These are phyloP conservation scores for Ctenomys sociabilis DNA, from an alignment of 2,113 vertebrate genomes.

Conservation along the genomic window DNA sequence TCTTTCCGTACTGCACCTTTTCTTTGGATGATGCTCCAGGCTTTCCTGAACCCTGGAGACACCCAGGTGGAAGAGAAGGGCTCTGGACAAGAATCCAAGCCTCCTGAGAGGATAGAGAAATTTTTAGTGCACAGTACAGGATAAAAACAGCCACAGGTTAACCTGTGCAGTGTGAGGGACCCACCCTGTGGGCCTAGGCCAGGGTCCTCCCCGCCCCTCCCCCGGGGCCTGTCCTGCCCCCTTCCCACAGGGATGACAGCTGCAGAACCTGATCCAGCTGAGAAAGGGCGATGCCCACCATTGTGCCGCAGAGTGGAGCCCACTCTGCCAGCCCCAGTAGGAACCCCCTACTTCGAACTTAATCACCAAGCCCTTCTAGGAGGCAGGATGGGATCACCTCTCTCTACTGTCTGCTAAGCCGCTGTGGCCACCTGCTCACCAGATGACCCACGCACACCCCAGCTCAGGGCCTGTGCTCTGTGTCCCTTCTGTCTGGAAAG, in stretches of 20 bases:
- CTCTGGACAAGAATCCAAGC: not conserved
- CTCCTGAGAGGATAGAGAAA: not conserved
- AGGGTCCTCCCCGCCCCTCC: not conserved
- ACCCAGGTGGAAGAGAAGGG: not conserved
- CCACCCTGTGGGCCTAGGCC: not conserved
- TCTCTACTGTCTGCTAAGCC: not conserved
- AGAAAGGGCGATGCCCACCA: fast-evolving
- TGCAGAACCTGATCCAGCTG: not conserved
- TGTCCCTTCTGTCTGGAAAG: not conserved
- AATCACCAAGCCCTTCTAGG: not conserved
- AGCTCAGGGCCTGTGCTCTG: not conserved
- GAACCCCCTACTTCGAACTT: not conserved
- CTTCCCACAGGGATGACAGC: not conserved
- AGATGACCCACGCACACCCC: fast-evolving
- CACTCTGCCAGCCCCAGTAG: not conserved
- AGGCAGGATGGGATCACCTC: fast-evolving
- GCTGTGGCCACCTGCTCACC: fast-evolving
- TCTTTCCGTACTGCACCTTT: not conserved
- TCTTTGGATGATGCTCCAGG: not conserved
- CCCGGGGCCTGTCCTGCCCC: too few species aligned
- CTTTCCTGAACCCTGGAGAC: not conserved
- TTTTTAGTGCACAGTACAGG: not conserved
- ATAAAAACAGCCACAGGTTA: not conserved
- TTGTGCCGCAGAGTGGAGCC: not conserved
- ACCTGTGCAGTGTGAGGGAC: not conserved